Evolutionary conservation across 2,888 invertebrate genomes (phyloP).

Genomic region (Cosmorhoe ocellata): DNA sequence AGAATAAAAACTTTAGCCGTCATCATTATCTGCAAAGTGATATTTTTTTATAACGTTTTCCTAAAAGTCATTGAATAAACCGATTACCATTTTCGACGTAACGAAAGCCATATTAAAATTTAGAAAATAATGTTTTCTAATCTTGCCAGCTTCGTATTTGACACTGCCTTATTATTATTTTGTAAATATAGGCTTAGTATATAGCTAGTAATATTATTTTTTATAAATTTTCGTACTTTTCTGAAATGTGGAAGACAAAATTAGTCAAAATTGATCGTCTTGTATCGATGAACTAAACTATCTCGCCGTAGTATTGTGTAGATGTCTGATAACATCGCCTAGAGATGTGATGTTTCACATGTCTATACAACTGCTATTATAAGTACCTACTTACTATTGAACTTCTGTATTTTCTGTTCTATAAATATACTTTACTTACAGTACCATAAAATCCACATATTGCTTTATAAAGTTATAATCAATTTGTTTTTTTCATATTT

Average conservation of each 20-base stretch:
- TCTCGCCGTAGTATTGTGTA: slow-evolving; percentile 56
- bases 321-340: slow-evolving; percentile 78
- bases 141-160: slow-evolving; percentile 80
- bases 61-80: slow-evolving; percentile 25
- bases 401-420: not conserved
- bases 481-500: not conserved
- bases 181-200: slow-evolving; percentile 70
- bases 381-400: not conserved
- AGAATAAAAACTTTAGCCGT: slow-evolving; percentile 7
- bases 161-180: slow-evolving; percentile 71
- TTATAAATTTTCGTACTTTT: slow-evolving; percentile 29
- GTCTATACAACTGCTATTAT: slow-evolving; percentile 65
- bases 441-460: no score
- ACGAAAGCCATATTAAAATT: slow-evolving; percentile 80
- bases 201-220: no score
- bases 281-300: slow-evolving; percentile 13
- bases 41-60: slow-evolving; percentile 22
- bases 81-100: slow-evolving; percentile 64
- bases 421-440: not conserved
- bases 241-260: slow-evolving; percentile 11
- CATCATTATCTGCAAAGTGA: slow-evolving; percentile 27
- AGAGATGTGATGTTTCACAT: slow-evolving; percentile 73
- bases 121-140: slow-evolving; percentile 72
- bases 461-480: not conserved
- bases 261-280: slow-evolving; percentile 19